phyloP scores from a whole-genome alignment of 2,888 invertebrate genomes.

The Orthonevra nobilis region DNA sequence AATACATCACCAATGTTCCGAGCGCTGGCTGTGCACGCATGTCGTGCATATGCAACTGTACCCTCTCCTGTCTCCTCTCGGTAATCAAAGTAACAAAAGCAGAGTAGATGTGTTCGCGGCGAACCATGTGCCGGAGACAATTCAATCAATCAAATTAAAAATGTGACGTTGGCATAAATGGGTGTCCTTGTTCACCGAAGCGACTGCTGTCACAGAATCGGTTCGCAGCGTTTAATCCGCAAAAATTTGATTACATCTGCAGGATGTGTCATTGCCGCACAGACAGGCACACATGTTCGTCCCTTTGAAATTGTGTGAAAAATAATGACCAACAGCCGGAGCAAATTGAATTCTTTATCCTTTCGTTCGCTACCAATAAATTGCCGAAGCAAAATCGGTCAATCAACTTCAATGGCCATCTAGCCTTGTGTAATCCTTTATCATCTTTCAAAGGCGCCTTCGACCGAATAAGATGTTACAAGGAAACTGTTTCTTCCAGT shows the following conservation, averaged over 20 bases:
- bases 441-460: neutral
- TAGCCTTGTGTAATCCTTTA: slow-evolving; percentile 21
- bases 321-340: slow-evolving; percentile 36
- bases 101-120: too few species aligned
- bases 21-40: too few species aligned
- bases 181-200: slow-evolving; percentile 26
- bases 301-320: slow-evolving; percentile 28
- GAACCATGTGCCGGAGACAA: slow-evolving; percentile 11
- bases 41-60: too few species aligned
- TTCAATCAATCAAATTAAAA: slow-evolving; percentile 64
- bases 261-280: too few species aligned
- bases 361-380: slow-evolving; percentile 11
- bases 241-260: slow-evolving; percentile 12
- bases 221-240: neutral
- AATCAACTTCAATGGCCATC: slow-evolving; percentile 54
- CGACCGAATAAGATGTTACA: neutral
- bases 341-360: slow-evolving; percentile 31
- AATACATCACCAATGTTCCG: too few species aligned
- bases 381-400: slow-evolving; percentile 39
- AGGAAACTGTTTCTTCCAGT: slow-evolving; percentile 5
- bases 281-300: too few species aligned
- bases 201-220: neutral
- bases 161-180: slow-evolving; percentile 44
- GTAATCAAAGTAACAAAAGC: too few species aligned
- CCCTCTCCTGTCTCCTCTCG: too few species aligned